phyloP scores from a whole-genome alignment of 92 coral and sea anemone genomes.

The Pocillopora grandis region DNA sequence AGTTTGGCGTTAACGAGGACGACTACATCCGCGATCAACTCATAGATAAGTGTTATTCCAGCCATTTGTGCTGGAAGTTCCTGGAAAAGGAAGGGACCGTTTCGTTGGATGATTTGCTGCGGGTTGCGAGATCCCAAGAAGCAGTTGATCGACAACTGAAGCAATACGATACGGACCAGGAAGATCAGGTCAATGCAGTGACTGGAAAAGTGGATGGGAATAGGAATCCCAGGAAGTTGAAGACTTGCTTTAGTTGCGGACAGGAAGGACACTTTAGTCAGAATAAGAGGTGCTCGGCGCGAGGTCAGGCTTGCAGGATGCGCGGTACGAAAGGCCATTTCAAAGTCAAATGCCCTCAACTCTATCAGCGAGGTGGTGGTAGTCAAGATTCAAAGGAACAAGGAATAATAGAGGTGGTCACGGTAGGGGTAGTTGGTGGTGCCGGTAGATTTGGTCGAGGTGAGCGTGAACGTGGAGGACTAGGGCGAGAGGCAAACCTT shows the following conservation, averaged over 20 bases:
- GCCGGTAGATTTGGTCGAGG: not conserved
- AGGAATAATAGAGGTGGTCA: not conserved
- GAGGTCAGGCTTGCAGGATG: conserved; percentile 8
- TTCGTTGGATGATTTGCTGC: not conserved
- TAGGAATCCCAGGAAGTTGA: not conserved
- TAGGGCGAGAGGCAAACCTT: not conserved
- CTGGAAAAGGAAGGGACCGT: not conserved
- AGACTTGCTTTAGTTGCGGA: conserved; percentile 32
- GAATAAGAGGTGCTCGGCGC: conserved; percentile 18
- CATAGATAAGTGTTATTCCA: not conserved
- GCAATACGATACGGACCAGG: no score
- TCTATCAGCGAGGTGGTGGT: no score
- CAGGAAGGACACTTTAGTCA: conserved; percentile 40
- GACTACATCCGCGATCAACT: not conserved
- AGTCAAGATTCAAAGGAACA: no score
- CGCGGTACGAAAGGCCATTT: not conserved
- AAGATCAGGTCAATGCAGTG: no score
- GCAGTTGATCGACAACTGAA: not conserved
- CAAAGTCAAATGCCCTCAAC: no score
- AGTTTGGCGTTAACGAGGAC: not conserved
- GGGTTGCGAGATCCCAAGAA: not conserved
- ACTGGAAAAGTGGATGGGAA: not conserved
- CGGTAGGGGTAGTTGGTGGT: not conserved
- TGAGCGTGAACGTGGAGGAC: not conserved
- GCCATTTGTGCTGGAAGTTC: not conserved